Conservation (phyloP, 2,888 invertebrate species). For the Cheilosia impressa region DNA sequence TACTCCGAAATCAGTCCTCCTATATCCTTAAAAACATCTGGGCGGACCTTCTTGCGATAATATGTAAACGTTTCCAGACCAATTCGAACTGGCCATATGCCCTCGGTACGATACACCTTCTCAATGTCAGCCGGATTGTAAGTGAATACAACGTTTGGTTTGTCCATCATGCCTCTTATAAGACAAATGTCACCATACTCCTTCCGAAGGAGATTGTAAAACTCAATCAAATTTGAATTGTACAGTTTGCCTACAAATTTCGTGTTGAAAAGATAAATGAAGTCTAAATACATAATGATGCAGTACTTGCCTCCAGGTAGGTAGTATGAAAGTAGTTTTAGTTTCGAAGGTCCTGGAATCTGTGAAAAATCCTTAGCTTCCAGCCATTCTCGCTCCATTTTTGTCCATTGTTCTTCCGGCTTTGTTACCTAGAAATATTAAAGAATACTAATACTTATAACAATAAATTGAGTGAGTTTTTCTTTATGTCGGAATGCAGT, state of each 20-base stretch:
- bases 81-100: slow-evolving; percentile 84
- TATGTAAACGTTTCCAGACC: slow-evolving; percentile 83
- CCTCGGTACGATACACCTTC: slow-evolving; percentile 83
- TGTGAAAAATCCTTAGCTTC: slow-evolving; percentile 77
- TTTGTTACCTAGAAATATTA: neutral
- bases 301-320: slow-evolving; percentile 79
- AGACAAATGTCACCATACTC: slow-evolving; percentile 83
- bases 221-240: slow-evolving; percentile 78
- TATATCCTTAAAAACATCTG: slow-evolving; percentile 81
- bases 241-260: slow-evolving; percentile 77
- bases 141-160: slow-evolving; percentile 82
- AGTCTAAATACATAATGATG: neutral
- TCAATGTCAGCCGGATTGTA: slow-evolving; percentile 85
- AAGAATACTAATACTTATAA: neutral
- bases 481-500: too few species aligned
- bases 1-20: slow-evolving; percentile 80
- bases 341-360: slow-evolving; percentile 79
- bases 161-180: slow-evolving; percentile 82
- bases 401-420: neutral
- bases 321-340: slow-evolving; percentile 77
- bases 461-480: neutral
- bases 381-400: slow-evolving; percentile 78
- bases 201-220: slow-evolving; percentile 77
- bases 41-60: slow-evolving; percentile 82
- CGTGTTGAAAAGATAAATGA: neutral